Percentiles rank a stretch among this genome's conserved stretches.
Conservation (phyloP, 2,888 invertebrate genomes). For the Melieria crassipennis region DNA sequence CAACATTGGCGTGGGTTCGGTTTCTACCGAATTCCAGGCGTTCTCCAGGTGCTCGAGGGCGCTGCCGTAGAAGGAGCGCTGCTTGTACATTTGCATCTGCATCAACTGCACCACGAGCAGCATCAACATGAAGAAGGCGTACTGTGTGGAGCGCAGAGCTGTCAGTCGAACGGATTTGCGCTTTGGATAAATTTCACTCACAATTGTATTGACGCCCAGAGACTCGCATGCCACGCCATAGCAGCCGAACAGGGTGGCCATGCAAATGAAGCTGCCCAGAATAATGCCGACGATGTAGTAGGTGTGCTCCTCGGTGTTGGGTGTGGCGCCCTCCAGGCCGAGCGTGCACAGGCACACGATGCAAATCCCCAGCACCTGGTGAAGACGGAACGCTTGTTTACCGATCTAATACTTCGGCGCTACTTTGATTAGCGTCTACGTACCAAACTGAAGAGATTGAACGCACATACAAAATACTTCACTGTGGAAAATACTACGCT, state of each 20-base stretch:
- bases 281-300: constrained; percentile 56
- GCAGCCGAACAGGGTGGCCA: constrained; percentile 57
- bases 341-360: constrained; percentile 50
- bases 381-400: neutral
- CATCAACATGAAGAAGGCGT: constrained; percentile 53
- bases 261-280: constrained; percentile 53
- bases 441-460: constrained; percentile 56
- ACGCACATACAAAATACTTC: constrained; percentile 53
- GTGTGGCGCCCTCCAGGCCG: constrained; percentile 52
- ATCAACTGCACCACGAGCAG: constrained; percentile 53
- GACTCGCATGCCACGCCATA: constrained; percentile 54
- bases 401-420: too few relatives aligned
- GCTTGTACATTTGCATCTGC: constrained; percentile 54
- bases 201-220: constrained; percentile 54
- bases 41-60: constrained; percentile 51
- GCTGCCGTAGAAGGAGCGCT: constrained; percentile 45
- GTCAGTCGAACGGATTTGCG: neutral
- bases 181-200: constrained; percentile 39
- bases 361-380: constrained; percentile 53
- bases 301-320: constrained; percentile 56
- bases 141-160: constrained; percentile 42
- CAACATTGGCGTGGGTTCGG: constrained; percentile 49
- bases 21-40: constrained; percentile 51
- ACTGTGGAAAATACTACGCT: constrained; percentile 52
- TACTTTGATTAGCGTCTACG: constrained; percentile 25